Conservation (phyloP, 2,888 invertebrate species). For the Phyllotreta striolata region DNA sequence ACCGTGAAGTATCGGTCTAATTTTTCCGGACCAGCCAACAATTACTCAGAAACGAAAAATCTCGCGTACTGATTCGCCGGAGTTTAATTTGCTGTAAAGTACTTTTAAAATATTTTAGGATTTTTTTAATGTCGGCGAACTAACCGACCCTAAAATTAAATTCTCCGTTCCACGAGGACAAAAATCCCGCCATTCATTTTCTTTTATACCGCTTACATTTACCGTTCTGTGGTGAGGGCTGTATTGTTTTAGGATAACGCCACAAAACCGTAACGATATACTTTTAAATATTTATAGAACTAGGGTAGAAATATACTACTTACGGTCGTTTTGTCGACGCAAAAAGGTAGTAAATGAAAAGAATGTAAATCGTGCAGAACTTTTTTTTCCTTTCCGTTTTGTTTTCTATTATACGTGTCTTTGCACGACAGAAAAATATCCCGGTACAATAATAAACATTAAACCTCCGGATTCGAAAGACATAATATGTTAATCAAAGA, state of each 20-base stretch:
- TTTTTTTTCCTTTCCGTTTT: constrained; percentile 1
- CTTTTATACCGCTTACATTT: constrained; percentile 18
- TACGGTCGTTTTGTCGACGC: constrained; percentile 12
- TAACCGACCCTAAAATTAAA: constrained; percentile 16
- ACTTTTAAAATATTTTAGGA: constrained; percentile 11
- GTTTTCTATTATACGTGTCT: not conserved
- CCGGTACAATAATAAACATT: too few relatives aligned
- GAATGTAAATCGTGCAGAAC: constrained; percentile 13
- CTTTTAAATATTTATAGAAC: constrained; percentile 24
- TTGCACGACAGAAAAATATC: not conserved
- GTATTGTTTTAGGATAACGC: constrained; percentile 22
- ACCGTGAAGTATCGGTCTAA: too few relatives aligned
- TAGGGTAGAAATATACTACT: constrained; percentile 10
- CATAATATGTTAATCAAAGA: too few relatives aligned
- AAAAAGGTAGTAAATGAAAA: constrained; percentile 19
- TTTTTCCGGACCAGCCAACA: too few relatives aligned
- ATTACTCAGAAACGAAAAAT: too few relatives aligned
- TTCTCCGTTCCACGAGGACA: constrained; percentile 10
- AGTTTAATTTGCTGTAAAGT: constrained; percentile 4
- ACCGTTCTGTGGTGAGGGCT: constrained; percentile 17
- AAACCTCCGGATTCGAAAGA: too few relatives aligned
- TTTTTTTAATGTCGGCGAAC: constrained; percentile 13
- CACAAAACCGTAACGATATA: constrained; percentile 22
- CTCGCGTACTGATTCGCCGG: not conserved
- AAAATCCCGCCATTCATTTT: constrained; percentile 22